Evolutionary conservation across 1,140 invertebrate species (phyloP), one percentile per base, ranked within the genome.

Genomic region (Drosophila mayri): DNA sequence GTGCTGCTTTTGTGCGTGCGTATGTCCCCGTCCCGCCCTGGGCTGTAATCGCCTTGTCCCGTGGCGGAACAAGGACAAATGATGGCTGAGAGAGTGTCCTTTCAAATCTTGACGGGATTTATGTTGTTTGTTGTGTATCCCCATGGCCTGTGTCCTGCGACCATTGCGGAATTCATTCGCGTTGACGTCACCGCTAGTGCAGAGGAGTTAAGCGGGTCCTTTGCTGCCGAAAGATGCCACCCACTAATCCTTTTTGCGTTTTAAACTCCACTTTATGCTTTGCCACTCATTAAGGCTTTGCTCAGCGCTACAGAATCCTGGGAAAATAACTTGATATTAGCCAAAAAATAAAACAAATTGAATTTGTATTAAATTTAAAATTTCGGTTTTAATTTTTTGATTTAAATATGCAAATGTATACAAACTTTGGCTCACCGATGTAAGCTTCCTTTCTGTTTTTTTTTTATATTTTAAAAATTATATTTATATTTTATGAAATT

Each of bases 1-100:
- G 49, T 52, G 40, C n/a, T 41, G 38, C 7, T 18, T 40, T 14
- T 37, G 16, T 54, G 55, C 32, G 25, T 22, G n/a, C 43, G 16
- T 38, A 47, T 18, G 16, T 37, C 4, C 32, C 14, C 43, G 47
- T 59, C 35, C 66, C 18, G 12, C 38, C 30, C 43, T 20, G 37
- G 55, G 57, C 41, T 43, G 35, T 43, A 43, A 35, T 41, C 22
- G 54, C 37, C n/a, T 12, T 11, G 54, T 72, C 70, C 70, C 54
- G 66, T 72, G 37, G 50, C 37, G 68, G 66, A 71, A 72, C 30
- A 72, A 35, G 50, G 35, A 72, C 63, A 46, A 22, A 30, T 18
- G 49, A 16, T 20, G 14, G 18, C 14, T 11, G 5, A n/a, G 28
- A 12, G 38, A 32, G 40, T 46, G 68, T 58, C 55, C 67, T 58